Conservation (phyloP, 2,113 vertebrate species). For the Circaetus gallicus region DNA sequence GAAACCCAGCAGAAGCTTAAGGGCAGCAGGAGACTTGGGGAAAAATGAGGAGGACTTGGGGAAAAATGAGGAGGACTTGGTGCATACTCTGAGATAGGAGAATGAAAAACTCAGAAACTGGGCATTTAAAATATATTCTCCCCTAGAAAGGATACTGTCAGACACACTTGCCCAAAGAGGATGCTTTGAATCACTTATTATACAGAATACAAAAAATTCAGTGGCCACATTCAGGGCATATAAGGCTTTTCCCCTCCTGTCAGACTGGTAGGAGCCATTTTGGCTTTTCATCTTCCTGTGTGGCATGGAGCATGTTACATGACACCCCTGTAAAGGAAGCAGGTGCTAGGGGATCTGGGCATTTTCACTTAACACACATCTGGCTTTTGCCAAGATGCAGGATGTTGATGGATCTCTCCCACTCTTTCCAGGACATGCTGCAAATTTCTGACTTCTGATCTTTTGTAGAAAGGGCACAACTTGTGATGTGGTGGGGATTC, state of each 20-base stretch:
- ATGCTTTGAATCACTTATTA: neutral
- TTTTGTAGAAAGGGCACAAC: neutral
- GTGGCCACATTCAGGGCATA: neutral
- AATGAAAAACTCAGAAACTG: neutral
- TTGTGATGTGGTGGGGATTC: neutral
- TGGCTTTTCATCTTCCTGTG: neutral
- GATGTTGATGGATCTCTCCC: neutral
- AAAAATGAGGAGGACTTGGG: neutral
- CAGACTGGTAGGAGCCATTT: neutral
- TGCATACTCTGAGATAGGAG: neutral
- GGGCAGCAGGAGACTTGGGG: neutral
- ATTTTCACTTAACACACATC: neutral
- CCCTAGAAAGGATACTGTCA: neutral
- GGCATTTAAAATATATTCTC: neutral
- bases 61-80: neutral
- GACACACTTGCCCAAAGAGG: neutral
- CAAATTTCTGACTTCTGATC: neutral
- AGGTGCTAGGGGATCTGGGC: neutral
- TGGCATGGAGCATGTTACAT: fast-evolving
- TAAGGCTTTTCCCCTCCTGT: neutral
- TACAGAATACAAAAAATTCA: neutral
- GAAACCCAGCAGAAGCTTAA: neutral
- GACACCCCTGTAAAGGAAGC: neutral
- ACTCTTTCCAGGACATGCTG: neutral
- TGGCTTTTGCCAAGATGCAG: neutral